Conservation (phyloP, 2,888 invertebrate genomes). For the Psococerastis gibbosa region DNA sequence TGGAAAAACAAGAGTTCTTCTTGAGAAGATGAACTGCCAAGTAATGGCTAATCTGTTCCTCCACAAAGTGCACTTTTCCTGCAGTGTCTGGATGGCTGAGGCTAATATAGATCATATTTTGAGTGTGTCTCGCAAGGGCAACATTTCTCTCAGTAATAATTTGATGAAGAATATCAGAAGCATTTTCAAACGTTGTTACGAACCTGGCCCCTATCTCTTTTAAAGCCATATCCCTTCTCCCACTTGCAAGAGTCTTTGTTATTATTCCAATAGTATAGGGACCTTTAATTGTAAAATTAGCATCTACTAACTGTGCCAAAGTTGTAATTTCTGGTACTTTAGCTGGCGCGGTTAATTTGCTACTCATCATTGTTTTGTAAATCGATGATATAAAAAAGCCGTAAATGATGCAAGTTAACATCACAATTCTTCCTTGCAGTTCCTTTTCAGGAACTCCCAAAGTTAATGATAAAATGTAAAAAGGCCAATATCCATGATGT, state of each 20-base stretch:
- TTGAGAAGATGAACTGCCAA: not conserved
- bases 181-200: no score
- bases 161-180: no score
- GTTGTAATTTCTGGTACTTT: not conserved
- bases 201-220: no score
- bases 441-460: not conserved
- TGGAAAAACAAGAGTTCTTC: not conserved
- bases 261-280: no score
- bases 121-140: no score
- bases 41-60: not conserved
- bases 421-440: not conserved
- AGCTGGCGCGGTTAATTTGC: constrained; percentile 1
- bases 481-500: not conserved
- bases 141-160: no score
- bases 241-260: no score
- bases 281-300: no score
- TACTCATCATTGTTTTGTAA: not conserved
- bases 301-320: not conserved
- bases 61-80: not conserved
- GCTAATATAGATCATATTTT: no score
- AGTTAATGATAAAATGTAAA: not conserved
- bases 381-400: constrained; percentile 2
- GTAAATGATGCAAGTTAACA: not conserved
- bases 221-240: no score
- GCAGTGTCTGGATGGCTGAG: no score